Percentiles rank a stretch among this genome's conserved stretches.
phyloP scores from a whole-genome alignment of 2,888 invertebrate genomes.

The Sarcophaga caerulescens region DNA sequence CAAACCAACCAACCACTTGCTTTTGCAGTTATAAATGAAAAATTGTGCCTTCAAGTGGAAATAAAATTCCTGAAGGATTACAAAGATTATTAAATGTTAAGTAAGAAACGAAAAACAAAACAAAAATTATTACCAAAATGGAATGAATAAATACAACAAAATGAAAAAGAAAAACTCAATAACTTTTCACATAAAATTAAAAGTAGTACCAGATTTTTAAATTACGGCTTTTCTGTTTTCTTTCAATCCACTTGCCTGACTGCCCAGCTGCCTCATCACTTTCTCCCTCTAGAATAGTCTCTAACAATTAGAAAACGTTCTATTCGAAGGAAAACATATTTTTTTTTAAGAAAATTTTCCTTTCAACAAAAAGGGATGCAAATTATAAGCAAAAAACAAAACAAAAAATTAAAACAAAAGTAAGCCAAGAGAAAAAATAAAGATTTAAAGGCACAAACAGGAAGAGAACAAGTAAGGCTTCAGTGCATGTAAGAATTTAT shows the following conservation, averaged over 20 bases:
- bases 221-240: not conserved
- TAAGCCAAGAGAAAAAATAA: too few species aligned
- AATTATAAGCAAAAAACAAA: not conserved
- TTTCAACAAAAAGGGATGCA: not conserved
- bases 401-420: not conserved
- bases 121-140: not conserved
- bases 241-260: too few species aligned
- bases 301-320: not conserved
- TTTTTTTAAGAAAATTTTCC: not conserved
- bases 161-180: conserved; percentile 5
- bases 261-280: not conserved
- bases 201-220: not conserved
- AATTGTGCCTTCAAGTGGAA: conserved; percentile 55
- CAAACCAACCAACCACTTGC: not conserved
- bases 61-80: conserved; percentile 53
- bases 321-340: not conserved
- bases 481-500: conserved; percentile 36
- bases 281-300: not conserved
- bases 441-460: not conserved
- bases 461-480: not conserved
- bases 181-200: conserved; percentile 35
- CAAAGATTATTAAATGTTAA: conserved; percentile 38
- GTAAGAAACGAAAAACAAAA: conserved; percentile 12
- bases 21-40: conserved; percentile 36
- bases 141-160: not conserved